A percentile compares a stretch with the other conserved stretches of the same genome.
phyloP scores from a whole-genome alignment of 2,797 vertebrate species.

The Phataginus tricuspis region DNA sequence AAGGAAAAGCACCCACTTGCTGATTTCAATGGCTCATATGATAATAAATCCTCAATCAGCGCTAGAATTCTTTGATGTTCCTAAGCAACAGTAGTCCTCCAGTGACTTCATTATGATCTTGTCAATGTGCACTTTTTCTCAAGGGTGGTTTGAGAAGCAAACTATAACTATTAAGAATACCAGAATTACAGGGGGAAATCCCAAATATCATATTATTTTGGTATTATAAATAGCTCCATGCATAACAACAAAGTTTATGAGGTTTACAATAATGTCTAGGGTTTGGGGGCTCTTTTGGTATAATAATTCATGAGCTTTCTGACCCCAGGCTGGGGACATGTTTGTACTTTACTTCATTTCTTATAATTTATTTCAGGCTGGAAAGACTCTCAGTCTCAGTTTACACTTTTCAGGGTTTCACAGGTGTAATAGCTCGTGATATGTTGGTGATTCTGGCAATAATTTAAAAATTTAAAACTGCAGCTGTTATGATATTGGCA shows the following conservation, averaged over 20 bases:
- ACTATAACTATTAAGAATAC: constrained; percentile 75
- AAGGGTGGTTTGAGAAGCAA: constrained; percentile 80
- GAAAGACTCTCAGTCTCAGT: constrained; percentile 70
- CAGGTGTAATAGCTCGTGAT: constrained; percentile 59
- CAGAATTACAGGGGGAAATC: constrained; percentile 74
- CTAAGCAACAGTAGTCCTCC: constrained; percentile 79
- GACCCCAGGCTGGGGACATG: constrained; percentile 65
- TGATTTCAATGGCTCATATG: constrained; percentile 75
- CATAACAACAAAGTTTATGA: constrained; percentile 78
- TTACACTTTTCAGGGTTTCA: constrained; percentile 54
- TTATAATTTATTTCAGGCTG: constrained; percentile 76
- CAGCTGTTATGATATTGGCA: constrained; percentile 23
- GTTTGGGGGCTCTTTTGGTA: constrained; percentile 52
- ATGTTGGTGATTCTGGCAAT: constrained; percentile 51
- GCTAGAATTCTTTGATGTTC: constrained; percentile 80
- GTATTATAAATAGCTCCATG: constrained; percentile 78
- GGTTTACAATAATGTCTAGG: constrained; percentile 66
- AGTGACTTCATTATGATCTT: constrained; percentile 80
- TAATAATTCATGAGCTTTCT: constrained; percentile 70
- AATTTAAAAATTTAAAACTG: constrained; percentile 37
- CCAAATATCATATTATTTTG: constrained; percentile 72
- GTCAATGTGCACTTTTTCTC: constrained; percentile 81
- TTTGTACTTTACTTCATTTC: constrained; percentile 62
- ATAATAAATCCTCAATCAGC: constrained; percentile 81
- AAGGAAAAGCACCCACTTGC: constrained; percentile 75